Percentiles rank a stretch among this genome's conserved stretches.
These are phyloP conservation scores for Euborellia annulipes DNA, from an alignment of 1,140 invertebrate genomes.

Conservation along the genomic window DNA sequence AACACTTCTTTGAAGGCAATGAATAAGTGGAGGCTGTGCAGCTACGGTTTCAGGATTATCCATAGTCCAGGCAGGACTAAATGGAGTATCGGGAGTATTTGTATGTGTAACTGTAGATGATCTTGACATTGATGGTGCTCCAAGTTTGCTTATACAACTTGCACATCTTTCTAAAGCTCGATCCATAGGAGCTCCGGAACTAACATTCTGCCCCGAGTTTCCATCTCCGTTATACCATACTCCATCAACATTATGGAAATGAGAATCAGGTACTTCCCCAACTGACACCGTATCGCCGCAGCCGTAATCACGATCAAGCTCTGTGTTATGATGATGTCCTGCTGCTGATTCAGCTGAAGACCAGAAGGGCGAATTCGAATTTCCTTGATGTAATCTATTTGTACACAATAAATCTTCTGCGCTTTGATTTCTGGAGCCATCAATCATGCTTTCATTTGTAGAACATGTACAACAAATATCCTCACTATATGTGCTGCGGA, in stretches of 20 bases:
- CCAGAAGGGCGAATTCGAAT: conserved; percentile 33
- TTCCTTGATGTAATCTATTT: conserved; percentile 17
- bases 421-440: conserved; percentile 22
- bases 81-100: conserved; percentile 24
- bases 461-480: conserved; percentile 20
- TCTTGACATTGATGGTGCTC: conserved; percentile 40
- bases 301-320: conserved; percentile 41
- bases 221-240: no score
- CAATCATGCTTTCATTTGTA: background rate
- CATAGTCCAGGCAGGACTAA: conserved; percentile 31
- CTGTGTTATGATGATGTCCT: conserved; percentile 26
- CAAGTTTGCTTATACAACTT: conserved; percentile 60
- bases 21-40: no score
- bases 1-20: conserved; percentile 6
- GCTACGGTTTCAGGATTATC: background rate
- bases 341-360: conserved; percentile 34
- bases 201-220: no score
- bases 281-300: conserved; percentile 38
- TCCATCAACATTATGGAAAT: background rate
- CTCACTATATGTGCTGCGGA: conserved; percentile 23
- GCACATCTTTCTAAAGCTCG: conserved; percentile 44
- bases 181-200: no score
- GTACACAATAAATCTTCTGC: conserved; percentile 26
- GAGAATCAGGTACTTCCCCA: conserved; percentile 31
- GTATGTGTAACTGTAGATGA: conserved; percentile 39